phyloP scores from a whole-genome alignment of 2,888 invertebrate genomes.

The Frankliniella fusca region DNA sequence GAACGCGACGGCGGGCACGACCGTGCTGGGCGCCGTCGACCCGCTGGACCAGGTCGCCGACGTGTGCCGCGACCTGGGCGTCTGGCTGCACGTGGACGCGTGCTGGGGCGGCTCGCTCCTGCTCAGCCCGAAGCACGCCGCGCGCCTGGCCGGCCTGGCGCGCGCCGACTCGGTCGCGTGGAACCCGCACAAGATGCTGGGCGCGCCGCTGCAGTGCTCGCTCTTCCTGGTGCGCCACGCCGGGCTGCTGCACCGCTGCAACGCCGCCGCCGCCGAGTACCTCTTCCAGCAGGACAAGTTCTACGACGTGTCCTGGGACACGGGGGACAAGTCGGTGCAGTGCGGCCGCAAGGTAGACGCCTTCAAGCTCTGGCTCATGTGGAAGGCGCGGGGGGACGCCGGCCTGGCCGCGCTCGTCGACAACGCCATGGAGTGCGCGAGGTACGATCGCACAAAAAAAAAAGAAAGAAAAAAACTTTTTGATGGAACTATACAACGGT shows the following conservation, averaged over 20 bases:
- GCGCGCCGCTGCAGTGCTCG: slow-evolving; percentile 74
- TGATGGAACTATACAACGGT: too few species aligned
- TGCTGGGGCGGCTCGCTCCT: slow-evolving; percentile 75
- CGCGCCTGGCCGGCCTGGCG: slow-evolving; percentile 59
- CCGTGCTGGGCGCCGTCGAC: slow-evolving; percentile 80
- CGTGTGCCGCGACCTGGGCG: slow-evolving; percentile 60
- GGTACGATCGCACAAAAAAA: slow-evolving; percentile 42
- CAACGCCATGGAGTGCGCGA: slow-evolving; percentile 59
- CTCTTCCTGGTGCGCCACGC: slow-evolving; percentile 59
- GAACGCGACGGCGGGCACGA: slow-evolving; percentile 74
- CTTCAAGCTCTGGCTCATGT: slow-evolving; percentile 89
- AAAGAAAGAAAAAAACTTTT: neutral
- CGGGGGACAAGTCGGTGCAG: slow-evolving; percentile 83
- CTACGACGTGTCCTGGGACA: slow-evolving; percentile 73
- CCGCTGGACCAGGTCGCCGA: slow-evolving; percentile 63
- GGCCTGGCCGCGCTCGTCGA: slow-evolving; percentile 61
- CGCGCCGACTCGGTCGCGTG: slow-evolving; percentile 74
- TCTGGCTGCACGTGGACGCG: slow-evolving; percentile 83
- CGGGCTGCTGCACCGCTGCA: slow-evolving; percentile 59
- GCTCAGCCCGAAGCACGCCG: slow-evolving; percentile 61
- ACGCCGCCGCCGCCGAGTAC: slow-evolving; percentile 69
- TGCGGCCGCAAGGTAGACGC: slow-evolving; percentile 91
- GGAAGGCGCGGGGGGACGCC: slow-evolving; percentile 71
- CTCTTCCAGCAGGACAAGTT: slow-evolving; percentile 81
- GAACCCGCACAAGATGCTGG: slow-evolving; percentile 84